Evolutionary conservation across 2,797 vertebrate genomes (phyloP).

Genomic region (Acipenser ruthenus): DNA sequence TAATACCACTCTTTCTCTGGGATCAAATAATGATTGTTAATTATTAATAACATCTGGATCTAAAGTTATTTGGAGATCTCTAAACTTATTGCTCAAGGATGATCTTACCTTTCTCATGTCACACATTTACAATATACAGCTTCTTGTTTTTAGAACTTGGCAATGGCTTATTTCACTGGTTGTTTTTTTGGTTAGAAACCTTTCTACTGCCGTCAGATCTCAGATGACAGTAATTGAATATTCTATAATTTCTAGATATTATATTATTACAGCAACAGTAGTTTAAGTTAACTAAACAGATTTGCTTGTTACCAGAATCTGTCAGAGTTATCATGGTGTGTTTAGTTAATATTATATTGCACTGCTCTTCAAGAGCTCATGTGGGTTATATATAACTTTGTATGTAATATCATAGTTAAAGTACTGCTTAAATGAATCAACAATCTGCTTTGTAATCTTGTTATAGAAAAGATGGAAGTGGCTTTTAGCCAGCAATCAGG

Average conservation of each 20-base stretch:
- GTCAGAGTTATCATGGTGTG: constrained; percentile 35
- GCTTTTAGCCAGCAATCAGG: constrained; percentile 20
- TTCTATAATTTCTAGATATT: constrained; percentile 10
- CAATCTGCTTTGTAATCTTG: constrained; percentile 7
- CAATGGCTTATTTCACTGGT: neutral
- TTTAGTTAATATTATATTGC: constrained; percentile 25
- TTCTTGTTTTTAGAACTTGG: neutral
- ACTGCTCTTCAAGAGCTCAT: constrained; percentile 3
- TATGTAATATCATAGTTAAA: constrained; percentile 8
- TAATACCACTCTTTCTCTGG: too few relatives aligned
- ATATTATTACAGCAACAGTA: constrained; percentile 11
- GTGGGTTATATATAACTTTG: constrained; percentile 1
- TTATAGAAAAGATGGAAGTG: neutral
- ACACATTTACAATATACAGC: neutral
- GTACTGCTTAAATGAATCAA: constrained; percentile 22
- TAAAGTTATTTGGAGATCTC: too few relatives aligned
- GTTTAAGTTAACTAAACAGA: constrained; percentile 4
- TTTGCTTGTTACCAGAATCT: constrained; percentile 10
- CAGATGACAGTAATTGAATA: constrained; percentile 1
- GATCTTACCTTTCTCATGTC: too few relatives aligned
- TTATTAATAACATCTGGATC: too few relatives aligned
- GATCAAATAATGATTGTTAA: too few relatives aligned
- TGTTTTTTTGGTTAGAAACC: neutral
- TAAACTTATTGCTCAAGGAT: too few relatives aligned
- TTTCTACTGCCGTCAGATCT: neutral